These are phyloP conservation scores for Lepidothrix coronata DNA, from an alignment of 2,113 vertebrate genomes.

Conservation along the genomic window DNA sequence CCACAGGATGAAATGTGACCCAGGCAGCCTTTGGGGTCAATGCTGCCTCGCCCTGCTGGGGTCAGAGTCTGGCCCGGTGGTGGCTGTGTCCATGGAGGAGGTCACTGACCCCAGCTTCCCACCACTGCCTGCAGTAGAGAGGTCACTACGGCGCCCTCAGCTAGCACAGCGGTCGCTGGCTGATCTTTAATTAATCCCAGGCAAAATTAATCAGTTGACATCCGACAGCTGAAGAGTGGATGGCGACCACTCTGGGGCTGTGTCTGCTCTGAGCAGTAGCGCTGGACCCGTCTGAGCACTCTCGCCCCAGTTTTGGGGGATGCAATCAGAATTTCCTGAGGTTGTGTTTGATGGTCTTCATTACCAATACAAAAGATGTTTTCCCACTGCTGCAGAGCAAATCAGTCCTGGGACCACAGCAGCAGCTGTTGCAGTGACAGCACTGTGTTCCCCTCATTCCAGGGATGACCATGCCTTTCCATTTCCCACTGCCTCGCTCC, in stretches of 20 bases:
- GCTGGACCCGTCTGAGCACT: rapidly evolving
- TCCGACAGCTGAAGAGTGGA: conserved; percentile 41
- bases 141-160: rapidly evolving
- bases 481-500: not conserved
- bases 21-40: rapidly evolving
- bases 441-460: rapidly evolving
- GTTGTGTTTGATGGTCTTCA: not conserved
- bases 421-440: not conserved
- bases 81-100: not conserved
- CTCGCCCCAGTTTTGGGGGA: not conserved
- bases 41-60: rapidly evolving
- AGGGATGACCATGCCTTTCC: not conserved
- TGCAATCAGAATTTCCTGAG: not conserved
- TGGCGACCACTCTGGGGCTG: not conserved
- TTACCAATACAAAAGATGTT: not conserved
- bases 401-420: not conserved
- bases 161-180: not conserved
- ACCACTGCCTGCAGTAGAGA: not conserved
- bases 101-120: conserved; percentile 34
- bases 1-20: not conserved
- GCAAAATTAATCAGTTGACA: conserved; percentile 62
- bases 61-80: rapidly evolving
- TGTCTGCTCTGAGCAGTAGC: not conserved
- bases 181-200: conserved; percentile 60
- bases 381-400: not conserved